phyloP scores from a whole-genome alignment of 2,113 vertebrate genomes.

The Oncorhynchus mykiss region DNA sequence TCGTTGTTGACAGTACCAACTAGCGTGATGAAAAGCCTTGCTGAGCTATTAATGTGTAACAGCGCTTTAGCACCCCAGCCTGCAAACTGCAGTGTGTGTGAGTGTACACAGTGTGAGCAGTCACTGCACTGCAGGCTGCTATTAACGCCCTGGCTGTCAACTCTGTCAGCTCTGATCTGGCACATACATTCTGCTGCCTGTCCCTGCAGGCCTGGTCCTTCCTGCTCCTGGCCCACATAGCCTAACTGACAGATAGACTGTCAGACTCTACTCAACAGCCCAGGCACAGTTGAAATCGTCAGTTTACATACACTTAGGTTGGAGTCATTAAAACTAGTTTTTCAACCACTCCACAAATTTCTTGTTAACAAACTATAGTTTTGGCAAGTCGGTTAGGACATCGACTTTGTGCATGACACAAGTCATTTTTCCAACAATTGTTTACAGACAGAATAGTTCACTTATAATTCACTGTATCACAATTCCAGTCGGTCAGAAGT shows the following conservation, averaged over 20 bases:
- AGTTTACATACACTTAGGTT: no score
- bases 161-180: neutral
- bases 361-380: no score
- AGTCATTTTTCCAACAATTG: no score
- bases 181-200: neutral
- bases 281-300: no score
- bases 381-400: no score
- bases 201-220: neutral
- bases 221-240: neutral
- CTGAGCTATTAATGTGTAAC: neutral
- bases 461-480: no score
- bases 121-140: neutral
- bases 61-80: neutral
- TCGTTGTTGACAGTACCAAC: neutral
- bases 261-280: no score
- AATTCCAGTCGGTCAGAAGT: no score
- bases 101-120: neutral
- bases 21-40: neutral
- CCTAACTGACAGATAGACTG: neutral
- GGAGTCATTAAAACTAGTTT: no score
- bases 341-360: no score
- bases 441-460: no score
- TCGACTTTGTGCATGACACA: no score
- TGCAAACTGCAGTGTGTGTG: neutral
- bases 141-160: neutral